Evolutionary conservation across 2,797 vertebrate genomes (phyloP).

Genomic region (Phataginus tetradactyla): DNA sequence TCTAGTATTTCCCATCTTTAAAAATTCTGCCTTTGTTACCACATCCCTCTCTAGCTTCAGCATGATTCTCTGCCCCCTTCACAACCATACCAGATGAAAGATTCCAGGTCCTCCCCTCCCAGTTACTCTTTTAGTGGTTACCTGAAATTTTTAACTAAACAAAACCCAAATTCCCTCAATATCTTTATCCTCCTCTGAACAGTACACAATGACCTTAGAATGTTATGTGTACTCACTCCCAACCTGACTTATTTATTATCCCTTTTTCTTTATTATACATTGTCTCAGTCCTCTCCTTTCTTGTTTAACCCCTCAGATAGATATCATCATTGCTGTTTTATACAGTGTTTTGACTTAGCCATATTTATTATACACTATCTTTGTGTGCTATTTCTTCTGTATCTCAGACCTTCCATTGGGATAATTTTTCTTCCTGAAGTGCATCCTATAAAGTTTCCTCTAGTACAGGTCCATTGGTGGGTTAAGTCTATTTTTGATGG

Average conservation of each 20-base stretch:
- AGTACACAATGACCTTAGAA: not conserved
- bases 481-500: not conserved
- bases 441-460: not conserved
- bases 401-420: not conserved
- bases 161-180: not conserved
- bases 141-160: not conserved
- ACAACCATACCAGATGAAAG: not conserved
- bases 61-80: not conserved
- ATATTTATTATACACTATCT: not conserved
- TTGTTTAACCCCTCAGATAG: not conserved
- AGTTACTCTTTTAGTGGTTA: not conserved
- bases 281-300: not conserved
- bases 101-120: not conserved
- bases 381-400: not conserved
- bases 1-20: not conserved
- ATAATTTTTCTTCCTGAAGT: not conserved
- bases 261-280: not conserved
- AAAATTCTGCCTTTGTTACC: not conserved
- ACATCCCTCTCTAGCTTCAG: not conserved
- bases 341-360: not conserved
- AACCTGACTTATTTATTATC: not conserved
- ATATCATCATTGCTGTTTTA: not conserved
- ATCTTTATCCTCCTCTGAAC: not conserved
- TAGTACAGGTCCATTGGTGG: not conserved
- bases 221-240: not conserved